Evolutionary conservation across 2,888 invertebrate genomes (phyloP), one percentile per base, ranked within the genome.

Genomic region (Caenorhabditis sulstoni): DNA sequence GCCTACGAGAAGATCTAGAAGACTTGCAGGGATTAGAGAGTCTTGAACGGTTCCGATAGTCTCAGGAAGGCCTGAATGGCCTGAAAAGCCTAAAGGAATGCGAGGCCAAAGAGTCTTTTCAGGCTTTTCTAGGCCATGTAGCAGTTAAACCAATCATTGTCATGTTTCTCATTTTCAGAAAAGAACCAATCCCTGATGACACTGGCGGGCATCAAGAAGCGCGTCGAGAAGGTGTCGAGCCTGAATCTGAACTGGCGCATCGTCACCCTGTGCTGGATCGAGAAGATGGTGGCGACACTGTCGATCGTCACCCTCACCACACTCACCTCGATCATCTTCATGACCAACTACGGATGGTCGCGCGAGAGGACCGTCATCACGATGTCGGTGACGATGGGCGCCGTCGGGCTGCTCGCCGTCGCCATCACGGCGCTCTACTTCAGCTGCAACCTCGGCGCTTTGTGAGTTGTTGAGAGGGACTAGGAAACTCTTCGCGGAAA

Each of bases 311-410:
- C 82, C 0, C 59, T 84, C 9, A 70, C 67, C 18, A 82, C 82
- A 39, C 52, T 81, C 12, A 64, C 74, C 5, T 62, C 81, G 4
- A 74, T 82, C 0, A 59, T 84, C 23, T 68, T 81, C 47, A 81
- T 84, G 78, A 71, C 75, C 0, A 62, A 75, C 35, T 84, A 78
- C 44, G 84, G 84, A 3, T 84, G 82, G 84, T 55, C 22, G 14
- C 74, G 82, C 14, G 18, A 58, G 16, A 52, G 62, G 11, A 79
- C 81, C 12, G 81, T 84, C 35, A 37, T 77, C n/a, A 73, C 74
- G 3, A 74, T 77, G 66, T 70, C 84, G 1, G 20, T 81, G 0
- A 59, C 68, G n/a, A 73, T 84, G 59, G 71, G 61, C 22, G 61
- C 59, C 11, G 84, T 84, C 20, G 84, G 84, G 11, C 11, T 79